phyloP scores from a whole-genome alignment of 1,140 invertebrate genomes.

The Sipha flava region DNA sequence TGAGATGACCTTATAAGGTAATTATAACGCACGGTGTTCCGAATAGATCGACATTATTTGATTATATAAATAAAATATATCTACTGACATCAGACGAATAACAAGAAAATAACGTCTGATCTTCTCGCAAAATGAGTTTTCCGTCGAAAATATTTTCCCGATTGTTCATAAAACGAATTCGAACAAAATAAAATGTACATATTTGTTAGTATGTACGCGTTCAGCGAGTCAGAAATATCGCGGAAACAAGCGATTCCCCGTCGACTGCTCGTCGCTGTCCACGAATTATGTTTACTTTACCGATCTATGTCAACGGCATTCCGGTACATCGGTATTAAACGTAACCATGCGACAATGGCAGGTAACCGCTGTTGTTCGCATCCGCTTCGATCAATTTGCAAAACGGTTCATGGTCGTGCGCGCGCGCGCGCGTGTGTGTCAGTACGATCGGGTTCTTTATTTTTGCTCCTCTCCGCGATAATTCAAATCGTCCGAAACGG shows the following conservation, averaged over 20 bases:
- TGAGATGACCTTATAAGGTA: too few relatives aligned
- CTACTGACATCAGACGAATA: too few relatives aligned
- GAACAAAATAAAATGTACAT: too few relatives aligned
- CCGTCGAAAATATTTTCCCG: too few relatives aligned
- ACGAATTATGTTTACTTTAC: not conserved
- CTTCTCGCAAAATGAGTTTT: too few relatives aligned
- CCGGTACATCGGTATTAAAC: not conserved
- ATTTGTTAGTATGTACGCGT: not conserved
- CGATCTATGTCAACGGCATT: slow-evolving; percentile 7
- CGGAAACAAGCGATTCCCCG: not conserved
- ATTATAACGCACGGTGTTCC: too few relatives aligned
- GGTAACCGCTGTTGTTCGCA: not conserved
- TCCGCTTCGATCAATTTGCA: slow-evolving; percentile 3
- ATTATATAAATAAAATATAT: too few relatives aligned
- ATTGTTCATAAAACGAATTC: too few relatives aligned
- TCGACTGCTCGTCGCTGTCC: not conserved
- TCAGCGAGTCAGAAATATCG: too few relatives aligned
- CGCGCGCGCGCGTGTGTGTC: not conserved
- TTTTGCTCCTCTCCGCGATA: not conserved
- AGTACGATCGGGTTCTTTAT: not conserved
- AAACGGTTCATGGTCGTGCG: too few relatives aligned
- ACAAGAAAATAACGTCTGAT: too few relatives aligned
- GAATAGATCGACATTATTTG: too few relatives aligned
- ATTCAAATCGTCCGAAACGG: not conserved
- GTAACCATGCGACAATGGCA: not conserved